These are phyloP conservation scores for Clanis bilineata DNA, from an alignment of 2,888 invertebrate genomes.

Conservation along the genomic window DNA sequence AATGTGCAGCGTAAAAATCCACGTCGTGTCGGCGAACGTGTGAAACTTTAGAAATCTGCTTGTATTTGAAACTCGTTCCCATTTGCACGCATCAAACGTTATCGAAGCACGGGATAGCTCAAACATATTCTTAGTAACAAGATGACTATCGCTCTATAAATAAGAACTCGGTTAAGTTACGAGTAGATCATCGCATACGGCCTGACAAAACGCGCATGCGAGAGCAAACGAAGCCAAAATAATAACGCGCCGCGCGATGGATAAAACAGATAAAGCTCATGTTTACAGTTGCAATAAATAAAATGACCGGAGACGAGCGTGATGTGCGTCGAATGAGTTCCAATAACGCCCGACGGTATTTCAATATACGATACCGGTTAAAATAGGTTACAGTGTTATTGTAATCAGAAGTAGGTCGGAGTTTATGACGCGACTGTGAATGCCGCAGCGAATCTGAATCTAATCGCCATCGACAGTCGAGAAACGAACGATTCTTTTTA, in stretches of 20 bases:
- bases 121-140: constrained; percentile 52
- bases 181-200: constrained; percentile 44
- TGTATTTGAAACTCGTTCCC: constrained; percentile 3
- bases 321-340: constrained; percentile 18
- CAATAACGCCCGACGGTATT: constrained; percentile 8
- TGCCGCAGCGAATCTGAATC: background rate
- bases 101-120: constrained; percentile 14
- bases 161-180: constrained; percentile 44
- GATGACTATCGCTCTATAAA: constrained; percentile 67
- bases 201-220: constrained; percentile 69
- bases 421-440: constrained; percentile 10
- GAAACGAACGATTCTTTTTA: background rate
- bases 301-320: constrained; percentile 17
- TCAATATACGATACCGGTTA: constrained; percentile 22
- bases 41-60: background rate
- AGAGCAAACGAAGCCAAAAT: constrained; percentile 67
- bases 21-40: background rate
- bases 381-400: constrained; percentile 34
- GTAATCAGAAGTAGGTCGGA: constrained; percentile 29
- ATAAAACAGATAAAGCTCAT: constrained; percentile 37
- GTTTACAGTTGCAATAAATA: constrained; percentile 49
- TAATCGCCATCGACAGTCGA: background rate
- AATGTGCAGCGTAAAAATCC: constrained; percentile 1
- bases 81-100: constrained; percentile 11
- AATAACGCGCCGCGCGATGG: constrained; percentile 54